Conservation (phyloP, 1,140 invertebrate species). For the Mya arenaria region DNA sequence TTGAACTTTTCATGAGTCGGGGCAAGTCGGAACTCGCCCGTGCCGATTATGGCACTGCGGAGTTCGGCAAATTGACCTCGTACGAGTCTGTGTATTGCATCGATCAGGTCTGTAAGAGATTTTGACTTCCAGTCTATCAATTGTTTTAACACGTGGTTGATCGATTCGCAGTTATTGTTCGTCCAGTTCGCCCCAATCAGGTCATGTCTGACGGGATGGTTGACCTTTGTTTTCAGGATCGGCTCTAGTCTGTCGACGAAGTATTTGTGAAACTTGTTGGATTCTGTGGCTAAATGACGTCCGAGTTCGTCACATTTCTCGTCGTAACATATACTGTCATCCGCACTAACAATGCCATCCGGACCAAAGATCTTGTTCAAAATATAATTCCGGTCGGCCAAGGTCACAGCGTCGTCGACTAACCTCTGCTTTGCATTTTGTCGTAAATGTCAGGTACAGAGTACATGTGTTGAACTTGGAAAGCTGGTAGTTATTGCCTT, state of each 20-base stretch:
- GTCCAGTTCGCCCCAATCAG: conserved; percentile 43
- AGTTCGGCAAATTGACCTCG: conserved; percentile 15
- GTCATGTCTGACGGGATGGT: background rate
- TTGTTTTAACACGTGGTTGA: conserved; percentile 27
- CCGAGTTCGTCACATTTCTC: conserved; percentile 29
- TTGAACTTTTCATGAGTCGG: background rate
- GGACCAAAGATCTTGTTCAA: conserved; percentile 23
- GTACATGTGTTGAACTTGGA: conserved; percentile 17
- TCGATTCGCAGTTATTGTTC: conserved; percentile 44
- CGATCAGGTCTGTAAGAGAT: conserved; percentile 10
- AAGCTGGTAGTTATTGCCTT: conserved; percentile 28
- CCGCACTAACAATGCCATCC: background rate
- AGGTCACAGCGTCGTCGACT: conserved; percentile 2
- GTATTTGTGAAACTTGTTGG: conserved; percentile 54
- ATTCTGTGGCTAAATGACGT: background rate
- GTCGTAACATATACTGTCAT: conserved; percentile 47
- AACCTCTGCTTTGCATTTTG: conserved; percentile 21
- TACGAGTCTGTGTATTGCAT: background rate
- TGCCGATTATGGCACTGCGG: too few relatives aligned
- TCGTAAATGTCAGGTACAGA: conserved; percentile 24
- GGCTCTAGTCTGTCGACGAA: background rate
- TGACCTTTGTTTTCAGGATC: background rate
- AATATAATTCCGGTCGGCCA: background rate
- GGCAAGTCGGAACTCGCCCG: conserved; percentile 9
- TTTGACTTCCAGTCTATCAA: conserved; percentile 29